Evolutionary conservation across 2,888 invertebrate genomes (phyloP), one percentile per base, ranked within the genome.

Genomic region (Amphipoea oculea): DNA sequence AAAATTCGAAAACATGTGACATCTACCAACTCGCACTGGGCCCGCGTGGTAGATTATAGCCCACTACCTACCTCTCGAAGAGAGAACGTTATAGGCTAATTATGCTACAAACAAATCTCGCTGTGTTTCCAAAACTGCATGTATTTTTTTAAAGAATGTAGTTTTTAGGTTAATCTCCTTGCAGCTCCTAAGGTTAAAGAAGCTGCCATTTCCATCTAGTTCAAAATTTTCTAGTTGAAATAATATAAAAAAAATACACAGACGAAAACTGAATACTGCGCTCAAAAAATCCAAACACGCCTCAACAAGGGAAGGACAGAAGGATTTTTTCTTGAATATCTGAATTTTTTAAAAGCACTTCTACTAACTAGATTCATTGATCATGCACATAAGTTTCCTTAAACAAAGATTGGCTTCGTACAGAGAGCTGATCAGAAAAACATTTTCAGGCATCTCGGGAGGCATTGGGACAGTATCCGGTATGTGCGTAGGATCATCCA

Each of bases 361-460:
- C 6, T 60, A 91, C 95, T 92, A 54, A 96, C 96, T 93, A 6
- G 85, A 84, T 42, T 95, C 94, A 48, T 87, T 90, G 72, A 96
- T 94, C 93, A 96, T 93, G 40, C 86, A 81, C 89, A 95, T 91
- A 5, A 97, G 89, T 86, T 94, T 96, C 79, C 92, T 92, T 68
- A 97, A 90, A 54, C 94, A 94, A 4, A 92, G 86, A 42, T 96
- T 96, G 1, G 97, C 98, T 86, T 98, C 97, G 45, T 93, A 93
- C 73, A 97, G 95, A 1, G 97, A 97, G 91, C 98, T 98, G 79
- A 98, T 95, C 4, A 97, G 92, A 90, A 98, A 97, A 36, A 98
- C 97, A 91, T 98, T 98, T 0, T 96, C 94, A 0, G 98, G 98
- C 81, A 95, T 88, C 2, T 94, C 94, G 0, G 95, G 94, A 0